Percentiles rank a stretch among this genome's conserved stretches.
phyloP scores from a whole-genome alignment of 2,888 invertebrate species.

The Patella ulyssiponensis region DNA sequence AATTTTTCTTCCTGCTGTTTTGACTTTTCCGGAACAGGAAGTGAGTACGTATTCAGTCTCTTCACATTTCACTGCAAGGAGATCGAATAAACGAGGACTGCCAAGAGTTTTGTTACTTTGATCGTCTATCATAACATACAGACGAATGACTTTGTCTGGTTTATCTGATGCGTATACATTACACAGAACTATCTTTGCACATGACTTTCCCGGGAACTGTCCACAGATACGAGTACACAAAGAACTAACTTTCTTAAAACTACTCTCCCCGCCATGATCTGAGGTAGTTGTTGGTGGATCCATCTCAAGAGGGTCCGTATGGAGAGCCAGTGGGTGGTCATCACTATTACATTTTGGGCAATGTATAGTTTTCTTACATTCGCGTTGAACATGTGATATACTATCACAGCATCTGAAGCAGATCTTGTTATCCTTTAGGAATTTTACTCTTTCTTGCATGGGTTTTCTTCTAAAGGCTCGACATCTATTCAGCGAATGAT shows the following conservation, averaged over 20 bases:
- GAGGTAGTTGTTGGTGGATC: background rate
- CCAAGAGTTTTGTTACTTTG: slow-evolving; percentile 26
- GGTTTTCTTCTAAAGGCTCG: slow-evolving; percentile 22
- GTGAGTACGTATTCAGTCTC: slow-evolving; percentile 1
- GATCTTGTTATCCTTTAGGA: slow-evolving; percentile 5
- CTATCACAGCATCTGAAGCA: slow-evolving; percentile 36
- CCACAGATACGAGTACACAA: too few species aligned
- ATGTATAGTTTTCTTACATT: slow-evolving; percentile 25
- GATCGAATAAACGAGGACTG: slow-evolving; percentile 15
- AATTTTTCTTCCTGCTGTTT: background rate
- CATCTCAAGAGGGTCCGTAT: slow-evolving; percentile 6
- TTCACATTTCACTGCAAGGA: slow-evolving; percentile 2
- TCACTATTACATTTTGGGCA: slow-evolving; percentile 35
- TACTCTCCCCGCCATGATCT: too few species aligned
- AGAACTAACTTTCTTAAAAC: too few species aligned
- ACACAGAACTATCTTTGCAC: slow-evolving; percentile 19
- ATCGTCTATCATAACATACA: slow-evolving; percentile 18
- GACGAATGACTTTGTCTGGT: background rate
- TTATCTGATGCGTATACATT: slow-evolving; percentile 3
- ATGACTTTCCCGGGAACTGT: slow-evolving; percentile 18
- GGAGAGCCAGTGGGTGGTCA: slow-evolving; percentile 28
- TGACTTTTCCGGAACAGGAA: background rate
- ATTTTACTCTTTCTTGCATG: slow-evolving; percentile 3
- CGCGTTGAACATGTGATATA: slow-evolving; percentile 21
- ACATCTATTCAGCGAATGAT: slow-evolving; percentile 30